A percentile compares a stretch with the other conserved stretches of the same genome.
phyloP scores from a whole-genome alignment of 2,888 invertebrate genomes.

The Coelogynopora nodosa region DNA sequence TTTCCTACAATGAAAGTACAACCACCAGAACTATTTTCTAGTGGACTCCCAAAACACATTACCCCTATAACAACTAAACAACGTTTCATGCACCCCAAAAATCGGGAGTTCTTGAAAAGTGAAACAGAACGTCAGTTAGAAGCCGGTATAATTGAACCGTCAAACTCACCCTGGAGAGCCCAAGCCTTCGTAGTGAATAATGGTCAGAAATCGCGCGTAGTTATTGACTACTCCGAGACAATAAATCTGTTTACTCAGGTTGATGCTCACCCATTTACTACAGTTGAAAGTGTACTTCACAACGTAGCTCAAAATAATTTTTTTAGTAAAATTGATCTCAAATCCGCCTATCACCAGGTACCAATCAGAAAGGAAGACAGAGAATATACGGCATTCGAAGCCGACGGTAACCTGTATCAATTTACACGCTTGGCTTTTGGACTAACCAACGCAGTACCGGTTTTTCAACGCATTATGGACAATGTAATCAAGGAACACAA shows the following conservation, averaged over 20 bases:
- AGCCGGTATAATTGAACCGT: neutral
- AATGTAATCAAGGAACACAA: neutral
- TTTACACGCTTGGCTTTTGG: neutral
- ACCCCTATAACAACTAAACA: neutral
- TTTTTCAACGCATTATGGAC: neutral
- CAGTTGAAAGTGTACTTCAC: neutral
- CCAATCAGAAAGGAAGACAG: neutral
- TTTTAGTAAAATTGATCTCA: slow-evolving; percentile 1
- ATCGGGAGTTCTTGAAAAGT: neutral
- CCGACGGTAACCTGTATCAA: neutral
- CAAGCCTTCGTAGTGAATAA: neutral
- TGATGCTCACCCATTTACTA: neutral
- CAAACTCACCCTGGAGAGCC: neutral
- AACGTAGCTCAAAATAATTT: neutral
- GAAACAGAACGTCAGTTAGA: neutral
- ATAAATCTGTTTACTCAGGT: neutral
- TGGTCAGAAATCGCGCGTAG: neutral
- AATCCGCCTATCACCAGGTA: slow-evolving; percentile 3
- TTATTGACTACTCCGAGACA: neutral
- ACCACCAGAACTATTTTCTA: neutral
- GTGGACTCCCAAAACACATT: neutral
- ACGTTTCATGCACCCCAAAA: neutral
- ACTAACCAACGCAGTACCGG: neutral
- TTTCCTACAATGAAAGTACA: neutral
- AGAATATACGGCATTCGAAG: neutral